Conservation (phyloP, 2,888 invertebrate genomes). For the Pycnomerus fuliginosus region DNA sequence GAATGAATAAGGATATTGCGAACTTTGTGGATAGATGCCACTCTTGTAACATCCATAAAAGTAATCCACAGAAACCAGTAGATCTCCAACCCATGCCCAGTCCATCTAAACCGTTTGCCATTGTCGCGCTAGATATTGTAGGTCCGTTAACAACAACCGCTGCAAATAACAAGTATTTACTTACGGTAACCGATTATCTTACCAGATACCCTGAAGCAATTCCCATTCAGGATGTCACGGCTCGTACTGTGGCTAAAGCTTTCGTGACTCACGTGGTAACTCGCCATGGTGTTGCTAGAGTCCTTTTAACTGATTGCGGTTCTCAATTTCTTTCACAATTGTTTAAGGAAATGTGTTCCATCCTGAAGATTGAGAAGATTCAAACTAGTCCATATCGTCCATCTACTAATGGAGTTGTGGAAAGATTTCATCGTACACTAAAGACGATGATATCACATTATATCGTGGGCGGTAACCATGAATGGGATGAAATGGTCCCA, state of each 20-base stretch:
- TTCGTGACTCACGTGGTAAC: conserved; percentile 4
- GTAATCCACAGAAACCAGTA: neutral
- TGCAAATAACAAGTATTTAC: conserved; percentile 5
- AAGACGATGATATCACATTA: conserved; percentile 36
- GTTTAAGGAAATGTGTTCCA: conserved; percentile 30
- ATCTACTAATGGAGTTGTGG: conserved; percentile 37
- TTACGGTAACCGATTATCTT: conserved; percentile 30
- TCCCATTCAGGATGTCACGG: neutral
- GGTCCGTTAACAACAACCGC: neutral
- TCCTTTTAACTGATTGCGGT: conserved; percentile 1
- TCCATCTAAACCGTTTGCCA: neutral
- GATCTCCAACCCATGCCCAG: neutral
- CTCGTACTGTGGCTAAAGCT: conserved; percentile 23
- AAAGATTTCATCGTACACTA: conserved; percentile 36
- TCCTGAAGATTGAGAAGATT: conserved; percentile 30
- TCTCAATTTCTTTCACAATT: conserved; percentile 17
- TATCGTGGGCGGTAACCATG: conserved; percentile 25
- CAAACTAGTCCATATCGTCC: conserved; percentile 38
- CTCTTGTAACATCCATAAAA: neutral
- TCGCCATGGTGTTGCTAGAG: conserved; percentile 2
- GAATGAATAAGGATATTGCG: neutral
- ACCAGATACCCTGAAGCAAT: neutral
- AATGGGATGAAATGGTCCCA: conserved; percentile 39
- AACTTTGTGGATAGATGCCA: neutral
- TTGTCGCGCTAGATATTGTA: neutral